phyloP scores from a whole-genome alignment of 1,140 invertebrate species.

The Eubasilissa regina region DNA sequence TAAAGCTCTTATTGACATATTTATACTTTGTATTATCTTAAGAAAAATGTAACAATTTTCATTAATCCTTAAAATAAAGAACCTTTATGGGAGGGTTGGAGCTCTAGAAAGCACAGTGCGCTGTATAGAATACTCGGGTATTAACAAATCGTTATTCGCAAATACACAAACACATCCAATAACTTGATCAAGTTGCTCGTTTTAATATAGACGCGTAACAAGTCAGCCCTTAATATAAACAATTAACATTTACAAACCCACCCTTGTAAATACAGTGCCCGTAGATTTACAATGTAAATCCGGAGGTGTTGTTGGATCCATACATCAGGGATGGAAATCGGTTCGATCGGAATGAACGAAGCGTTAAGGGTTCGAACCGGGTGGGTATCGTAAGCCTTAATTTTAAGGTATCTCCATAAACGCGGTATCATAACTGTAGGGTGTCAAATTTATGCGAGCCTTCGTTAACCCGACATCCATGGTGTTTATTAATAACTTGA shows the following conservation, averaged over 20 bases:
- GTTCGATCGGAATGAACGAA: slow-evolving; percentile 10
- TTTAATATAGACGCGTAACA: slow-evolving; percentile 21
- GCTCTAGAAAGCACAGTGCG: too few relatives aligned
- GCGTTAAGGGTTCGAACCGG: slow-evolving; percentile 2
- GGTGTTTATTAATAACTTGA: too few relatives aligned
- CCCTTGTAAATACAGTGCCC: slow-evolving; percentile 2
- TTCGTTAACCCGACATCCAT: too few relatives aligned
- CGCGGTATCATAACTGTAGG: slow-evolving; percentile 11
- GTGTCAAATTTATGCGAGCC: slow-evolving; percentile 17
- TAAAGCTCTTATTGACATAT: too few relatives aligned
- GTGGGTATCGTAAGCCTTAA: slow-evolving; percentile 13
- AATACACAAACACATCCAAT: too few relatives aligned
- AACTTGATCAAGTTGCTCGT: background rate
- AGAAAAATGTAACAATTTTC: too few relatives aligned
- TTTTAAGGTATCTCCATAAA: slow-evolving; percentile 34
- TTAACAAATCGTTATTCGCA: too few relatives aligned
- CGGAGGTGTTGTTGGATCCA: background rate
- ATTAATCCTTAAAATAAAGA: too few relatives aligned
- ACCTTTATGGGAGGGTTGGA: too few relatives aligned
- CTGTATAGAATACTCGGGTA: too few relatives aligned
- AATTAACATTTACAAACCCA: slow-evolving; percentile 31
- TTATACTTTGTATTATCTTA: too few relatives aligned
- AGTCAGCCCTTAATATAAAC: slow-evolving; percentile 33
- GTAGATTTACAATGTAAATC: slow-evolving; percentile 27
- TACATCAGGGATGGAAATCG: background rate